A percentile compares a stretch with the other conserved stretches of the same genome.
Conservation (phyloP, 2,797 vertebrate species). For the Momotus momota region DNA sequence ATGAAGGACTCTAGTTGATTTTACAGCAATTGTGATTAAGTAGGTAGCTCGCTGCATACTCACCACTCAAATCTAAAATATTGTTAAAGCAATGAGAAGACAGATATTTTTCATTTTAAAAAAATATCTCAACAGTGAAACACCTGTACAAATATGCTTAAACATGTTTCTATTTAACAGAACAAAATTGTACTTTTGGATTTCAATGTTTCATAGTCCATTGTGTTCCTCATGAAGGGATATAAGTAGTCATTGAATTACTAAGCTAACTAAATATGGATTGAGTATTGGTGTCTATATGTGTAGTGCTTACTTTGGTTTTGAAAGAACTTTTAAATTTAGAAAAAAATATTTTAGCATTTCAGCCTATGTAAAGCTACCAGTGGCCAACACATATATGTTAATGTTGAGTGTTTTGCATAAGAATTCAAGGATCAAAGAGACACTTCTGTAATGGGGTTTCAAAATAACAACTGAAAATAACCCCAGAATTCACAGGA, state of each 20-base stretch:
- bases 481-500: neutral
- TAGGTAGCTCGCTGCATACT: neutral
- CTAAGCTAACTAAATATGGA: neutral
- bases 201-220: neutral
- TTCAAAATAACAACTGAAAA: neutral
- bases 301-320: neutral
- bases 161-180: neutral
- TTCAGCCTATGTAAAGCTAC: neutral
- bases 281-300: neutral
- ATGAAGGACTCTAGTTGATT: neutral
- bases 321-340: neutral
- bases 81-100: neutral
- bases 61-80: neutral
- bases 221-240: neutral
- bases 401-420: neutral
- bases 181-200: neutral
- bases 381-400: neutral
- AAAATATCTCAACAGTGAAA: neutral
- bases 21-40: neutral
- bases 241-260: neutral
- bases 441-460: accelerated
- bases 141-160: neutral
- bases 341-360: neutral
- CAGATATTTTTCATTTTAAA: neutral
- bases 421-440: neutral